A percentile compares a stretch with the other conserved stretches of the same genome.
phyloP scores from a whole-genome alignment of 2,888 invertebrate species.

The Syrphus vitripennis region DNA sequence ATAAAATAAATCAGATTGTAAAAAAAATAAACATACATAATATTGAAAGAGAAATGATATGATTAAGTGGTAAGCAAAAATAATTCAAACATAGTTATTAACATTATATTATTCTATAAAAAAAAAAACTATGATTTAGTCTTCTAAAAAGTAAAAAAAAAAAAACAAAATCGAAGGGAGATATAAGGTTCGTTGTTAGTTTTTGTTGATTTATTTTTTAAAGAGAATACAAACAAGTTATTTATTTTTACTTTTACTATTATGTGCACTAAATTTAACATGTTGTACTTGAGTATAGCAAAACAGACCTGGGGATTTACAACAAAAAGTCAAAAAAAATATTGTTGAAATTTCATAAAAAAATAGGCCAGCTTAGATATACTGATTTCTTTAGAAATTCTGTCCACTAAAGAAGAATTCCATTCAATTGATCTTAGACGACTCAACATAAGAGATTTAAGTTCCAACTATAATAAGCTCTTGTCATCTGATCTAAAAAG shows the following conservation, averaged over 20 bases:
- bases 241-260: neutral
- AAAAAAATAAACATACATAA: constrained; percentile 31
- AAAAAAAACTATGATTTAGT: constrained; percentile 30
- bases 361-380: too few relatives aligned
- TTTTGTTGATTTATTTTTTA: constrained; percentile 16
- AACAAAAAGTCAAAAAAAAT: neutral
- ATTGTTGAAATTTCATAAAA: too few relatives aligned
- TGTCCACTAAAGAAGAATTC: too few relatives aligned
- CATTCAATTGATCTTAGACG: too few relatives aligned
- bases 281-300: neutral
- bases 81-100: constrained; percentile 23
- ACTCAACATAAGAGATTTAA: too few relatives aligned
- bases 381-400: too few relatives aligned
- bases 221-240: neutral
- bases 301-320: neutral
- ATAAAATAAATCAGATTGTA: constrained; percentile 47
- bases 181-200: constrained; percentile 38
- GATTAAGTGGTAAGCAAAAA: constrained; percentile 46
- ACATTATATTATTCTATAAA: constrained; percentile 28
- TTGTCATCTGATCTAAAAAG: too few relatives aligned
- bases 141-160: constrained; percentile 18
- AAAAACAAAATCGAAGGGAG: constrained; percentile 21
- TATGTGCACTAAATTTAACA: neutral
- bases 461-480: too few relatives aligned
- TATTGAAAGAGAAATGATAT: constrained; percentile 53